phyloP scores from a whole-genome alignment of 2,888 invertebrate species.

The Yponomeuta sedellus region DNA sequence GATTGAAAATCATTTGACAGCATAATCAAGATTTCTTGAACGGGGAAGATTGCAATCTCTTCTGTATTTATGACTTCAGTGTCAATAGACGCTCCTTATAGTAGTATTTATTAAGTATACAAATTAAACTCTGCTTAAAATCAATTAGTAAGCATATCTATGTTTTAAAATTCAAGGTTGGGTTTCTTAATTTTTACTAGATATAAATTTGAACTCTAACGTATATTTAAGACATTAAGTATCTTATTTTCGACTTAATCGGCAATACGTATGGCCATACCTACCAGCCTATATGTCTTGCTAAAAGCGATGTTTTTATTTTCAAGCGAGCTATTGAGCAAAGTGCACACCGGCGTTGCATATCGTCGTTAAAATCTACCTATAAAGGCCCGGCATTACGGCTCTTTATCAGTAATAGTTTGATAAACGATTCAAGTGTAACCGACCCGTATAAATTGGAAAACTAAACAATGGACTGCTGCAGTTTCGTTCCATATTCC shows the following conservation, averaged over 20 bases:
- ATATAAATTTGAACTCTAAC: too few species aligned
- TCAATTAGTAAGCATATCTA: too few species aligned
- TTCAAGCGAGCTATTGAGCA: slow-evolving; percentile 27
- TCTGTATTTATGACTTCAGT: background rate
- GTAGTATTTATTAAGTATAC: background rate
- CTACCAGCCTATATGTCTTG: background rate
- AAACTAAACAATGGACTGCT: slow-evolving; percentile 70
- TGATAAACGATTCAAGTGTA: slow-evolving; percentile 74
- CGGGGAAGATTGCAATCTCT: background rate
- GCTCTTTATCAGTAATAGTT: slow-evolving; percentile 73
- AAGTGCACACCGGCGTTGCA: slow-evolving; percentile 49
- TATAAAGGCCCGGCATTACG: slow-evolving; percentile 66
- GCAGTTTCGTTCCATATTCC: slow-evolving; percentile 73
- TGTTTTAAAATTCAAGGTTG: too few species aligned
- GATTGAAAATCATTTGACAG: slow-evolving; percentile 56
- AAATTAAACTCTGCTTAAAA: background rate
- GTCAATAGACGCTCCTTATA: background rate
- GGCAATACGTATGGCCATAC: background rate
- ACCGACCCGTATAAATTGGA: slow-evolving; percentile 76
- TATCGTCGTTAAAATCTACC: slow-evolving; percentile 66
- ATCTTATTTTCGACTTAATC: too few species aligned
- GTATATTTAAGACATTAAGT: too few species aligned
- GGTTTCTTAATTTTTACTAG: too few species aligned
- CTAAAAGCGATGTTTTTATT: background rate
- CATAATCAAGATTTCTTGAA: slow-evolving; percentile 37